Evolutionary conservation across 1,140 invertebrate genomes (phyloP), one percentile per base, ranked within the genome.

Genomic region (Centruroides vittatus): DNA sequence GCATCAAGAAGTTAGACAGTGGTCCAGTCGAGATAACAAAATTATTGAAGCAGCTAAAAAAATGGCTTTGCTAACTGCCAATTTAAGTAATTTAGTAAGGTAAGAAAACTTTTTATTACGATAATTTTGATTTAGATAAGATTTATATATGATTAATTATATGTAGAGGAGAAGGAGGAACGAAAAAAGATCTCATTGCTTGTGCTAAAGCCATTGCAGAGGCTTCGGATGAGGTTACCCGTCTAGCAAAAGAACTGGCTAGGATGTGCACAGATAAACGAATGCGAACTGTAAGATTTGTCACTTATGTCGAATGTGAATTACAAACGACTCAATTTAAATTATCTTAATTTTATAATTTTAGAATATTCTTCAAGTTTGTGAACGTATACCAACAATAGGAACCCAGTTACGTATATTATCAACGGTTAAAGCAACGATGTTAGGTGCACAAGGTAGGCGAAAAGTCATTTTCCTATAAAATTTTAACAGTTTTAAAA

Each of bases 331-430:
- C 36, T n/a, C 36, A 41, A 41, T 41, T 41, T 41, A 7, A 4
- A 41, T 41, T 41, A 41, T 41, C 36, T 13, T n/a, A 60, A 47
- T 47, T 47, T 61, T 58, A 36, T 64, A 53, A n/a, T 50, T 49
- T 11, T 70, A 94, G 86, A 97, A 93, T 75, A 79, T 99, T 65
- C 78, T 99, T 53, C 96, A 99, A 90, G 94, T 99, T 41, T 98
- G 95, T 76, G 96, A 99, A 74, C 81, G 96, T 69, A 99, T 99
- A 71, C 96, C 96, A n/a, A 99, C 96, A 0, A 99, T 99, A 74
- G 95, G 95, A 61, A 99, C 95, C 3, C 96, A 99, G 73, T 78
- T 99, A 54, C 98, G 98, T 76, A 99, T 99, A 69, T 75, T 99
- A 56, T 98, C 94, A 3, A 99, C 96, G 0, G 96, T 99, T 3